Conservation (phyloP, 2,888 invertebrate species). For the Tortricodes alternella region DNA sequence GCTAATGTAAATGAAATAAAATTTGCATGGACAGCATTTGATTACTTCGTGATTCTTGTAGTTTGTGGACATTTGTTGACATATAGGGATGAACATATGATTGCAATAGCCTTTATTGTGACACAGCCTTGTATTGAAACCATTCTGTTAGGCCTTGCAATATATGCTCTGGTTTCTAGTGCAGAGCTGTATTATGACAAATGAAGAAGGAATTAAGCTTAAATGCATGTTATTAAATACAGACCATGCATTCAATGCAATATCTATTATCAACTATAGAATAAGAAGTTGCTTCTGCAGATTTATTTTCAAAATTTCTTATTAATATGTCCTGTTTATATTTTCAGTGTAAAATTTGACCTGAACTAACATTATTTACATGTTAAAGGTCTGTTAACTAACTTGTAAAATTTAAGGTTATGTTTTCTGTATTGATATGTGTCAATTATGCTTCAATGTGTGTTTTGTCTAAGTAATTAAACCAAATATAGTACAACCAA, state of each 20-base stretch:
- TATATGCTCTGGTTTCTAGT: constrained; percentile 27
- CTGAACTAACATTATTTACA: no score
- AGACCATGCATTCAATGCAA: no score
- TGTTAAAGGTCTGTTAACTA: no score
- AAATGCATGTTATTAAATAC: neutral
- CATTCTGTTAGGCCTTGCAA: constrained; percentile 38
- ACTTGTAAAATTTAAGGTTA: neutral
- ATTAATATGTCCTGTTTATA: no score
- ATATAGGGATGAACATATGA: constrained; percentile 51
- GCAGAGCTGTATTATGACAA: constrained; percentile 4
- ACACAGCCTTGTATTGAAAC: constrained; percentile 43
- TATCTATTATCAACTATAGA: no score
- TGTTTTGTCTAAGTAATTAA: no score
- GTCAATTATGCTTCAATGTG: no score
- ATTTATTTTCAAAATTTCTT: no score
- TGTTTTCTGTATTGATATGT: neutral
- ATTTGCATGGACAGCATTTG: neutral
- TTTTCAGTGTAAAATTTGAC: no score
- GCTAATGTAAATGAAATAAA: constrained; percentile 15
- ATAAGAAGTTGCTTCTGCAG: neutral
- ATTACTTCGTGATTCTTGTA: constrained; percentile 25
- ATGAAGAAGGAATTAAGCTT: no score
- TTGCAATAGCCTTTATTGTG: constrained; percentile 71
- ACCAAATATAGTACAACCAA: no score
- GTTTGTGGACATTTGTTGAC: constrained; percentile 33